Base-by-base conservation (phyloP, 2,888 invertebrate genomes). In the Hesperia comma region DNA sequence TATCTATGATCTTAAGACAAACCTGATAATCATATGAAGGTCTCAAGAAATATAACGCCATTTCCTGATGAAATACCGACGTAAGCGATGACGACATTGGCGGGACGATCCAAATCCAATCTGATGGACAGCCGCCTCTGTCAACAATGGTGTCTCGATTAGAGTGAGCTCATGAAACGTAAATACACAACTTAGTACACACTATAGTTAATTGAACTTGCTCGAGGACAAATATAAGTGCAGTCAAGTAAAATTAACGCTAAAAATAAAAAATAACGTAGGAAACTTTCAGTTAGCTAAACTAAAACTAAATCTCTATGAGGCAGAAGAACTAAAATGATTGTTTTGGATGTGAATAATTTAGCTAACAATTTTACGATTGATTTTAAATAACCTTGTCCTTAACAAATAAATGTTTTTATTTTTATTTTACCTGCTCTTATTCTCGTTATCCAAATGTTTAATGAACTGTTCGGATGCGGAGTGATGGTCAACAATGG, bases 401-500 rank as follows among this genome's bases (percentile, higher is more conserved):
- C n/a, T n/a, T n/a, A n/a, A n/a, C n/a, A n/a, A n/a, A n/a, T n/a
- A n/a, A n/a, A n/a, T n/a, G n/a, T n/a, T n/a, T n/a, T n/a, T 33
- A 8, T 37, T 15, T 8, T 10, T 37, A 10, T 41, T 33, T 60
- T 40, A 94, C 87, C 98, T 93, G 71, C 96, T 90, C 77, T 96
- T 95, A 72, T 95, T 95, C 83, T 99, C 98, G 79, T 97, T 98
- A 77, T 98, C 98, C 82, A 97, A 94, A 90, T 98, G 98, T 81
- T 98, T 98, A 95, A 98, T 98, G 85, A 99, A 99, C 70, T 97
- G 97, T 82, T 99, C 98, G 0, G 98, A 96, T 0, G 98, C 98
- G 0, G 98, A 97, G 81, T 99, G 98, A 84, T 99, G 98, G 89
- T 99, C 99, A 4, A 98, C 98, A 72, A 99, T 98, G 0, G 98